Percentiles rank a stretch among this genome's conserved stretches.
Conservation (phyloP, 1,140 invertebrate genomes). For the Episyrphus balteatus region DNA sequence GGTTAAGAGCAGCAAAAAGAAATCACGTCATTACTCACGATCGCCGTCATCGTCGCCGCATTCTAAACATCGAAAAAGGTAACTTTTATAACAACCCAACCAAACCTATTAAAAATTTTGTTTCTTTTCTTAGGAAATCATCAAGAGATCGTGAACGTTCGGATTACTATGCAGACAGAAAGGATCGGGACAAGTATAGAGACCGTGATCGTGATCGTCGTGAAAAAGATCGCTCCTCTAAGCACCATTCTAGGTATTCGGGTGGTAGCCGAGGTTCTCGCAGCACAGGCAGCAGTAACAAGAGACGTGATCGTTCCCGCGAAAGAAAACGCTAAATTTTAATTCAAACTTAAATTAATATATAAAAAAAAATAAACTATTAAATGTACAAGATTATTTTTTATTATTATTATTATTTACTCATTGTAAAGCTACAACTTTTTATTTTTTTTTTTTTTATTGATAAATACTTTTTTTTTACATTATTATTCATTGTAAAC, state of each 20-base stretch:
- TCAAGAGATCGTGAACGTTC: constrained; percentile 19
- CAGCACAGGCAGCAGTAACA: constrained; percentile 21
- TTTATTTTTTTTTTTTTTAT: no score
- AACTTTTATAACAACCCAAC: neutral
- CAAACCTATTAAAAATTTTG: neutral
- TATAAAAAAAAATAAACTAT: constrained; percentile 1
- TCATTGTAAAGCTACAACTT: no score
- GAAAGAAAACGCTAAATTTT: constrained; percentile 27
- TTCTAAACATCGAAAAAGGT: constrained; percentile 33
- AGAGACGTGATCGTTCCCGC: constrained; percentile 24
- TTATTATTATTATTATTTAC: no score
- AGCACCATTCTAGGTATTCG: constrained; percentile 8
- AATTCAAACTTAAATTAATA: neutral
- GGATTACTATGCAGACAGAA: constrained; percentile 27
- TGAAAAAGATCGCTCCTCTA: constrained; percentile 11
- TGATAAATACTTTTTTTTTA: no score
- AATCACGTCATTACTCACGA: constrained; percentile 30
- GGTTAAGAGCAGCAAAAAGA: constrained; percentile 28
- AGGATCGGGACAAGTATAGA: constrained; percentile 28
- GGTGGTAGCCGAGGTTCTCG: constrained; percentile 15
- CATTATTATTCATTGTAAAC: no score
- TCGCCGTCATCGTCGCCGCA: constrained; percentile 31
- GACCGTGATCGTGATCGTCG: constrained; percentile 19
- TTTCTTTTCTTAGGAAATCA: constrained; percentile 6
- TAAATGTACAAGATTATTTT: neutral